Conservation (phyloP, 2,888 invertebrate genomes). For the Sialis fuliginosa region DNA sequence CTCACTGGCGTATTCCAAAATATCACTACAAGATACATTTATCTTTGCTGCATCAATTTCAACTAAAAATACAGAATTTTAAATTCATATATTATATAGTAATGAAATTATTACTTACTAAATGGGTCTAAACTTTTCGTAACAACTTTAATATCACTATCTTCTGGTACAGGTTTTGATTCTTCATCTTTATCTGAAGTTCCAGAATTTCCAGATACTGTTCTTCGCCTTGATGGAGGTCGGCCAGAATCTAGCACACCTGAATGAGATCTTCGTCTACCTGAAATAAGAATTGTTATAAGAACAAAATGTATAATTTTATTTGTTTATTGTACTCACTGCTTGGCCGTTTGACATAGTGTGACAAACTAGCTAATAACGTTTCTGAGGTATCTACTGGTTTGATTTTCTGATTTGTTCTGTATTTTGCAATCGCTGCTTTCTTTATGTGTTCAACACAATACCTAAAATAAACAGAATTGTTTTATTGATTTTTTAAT, state of each 20-base stretch:
- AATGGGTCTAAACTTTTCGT: slow-evolving; percentile 35
- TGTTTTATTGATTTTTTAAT: neutral
- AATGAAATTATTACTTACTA: slow-evolving; percentile 24
- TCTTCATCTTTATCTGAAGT: slow-evolving; percentile 18
- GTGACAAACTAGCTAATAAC: slow-evolving; percentile 41
- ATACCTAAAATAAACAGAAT: slow-evolving; percentile 26
- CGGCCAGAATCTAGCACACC: neutral
- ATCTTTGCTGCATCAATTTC: slow-evolving; percentile 33
- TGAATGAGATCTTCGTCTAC: slow-evolving; percentile 6
- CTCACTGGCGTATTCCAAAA: slow-evolving; percentile 52
- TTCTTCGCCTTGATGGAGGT: slow-evolving; percentile 7
- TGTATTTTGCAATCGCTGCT: slow-evolving; percentile 41
- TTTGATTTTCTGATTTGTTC: slow-evolving; percentile 37
- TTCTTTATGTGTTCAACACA: slow-evolving; percentile 53
- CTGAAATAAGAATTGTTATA: slow-evolving; percentile 4
- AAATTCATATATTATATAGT: neutral
- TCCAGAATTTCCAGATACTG: slow-evolving; percentile 15
- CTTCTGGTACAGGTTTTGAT: slow-evolving; percentile 20
- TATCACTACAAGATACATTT: slow-evolving; percentile 33
- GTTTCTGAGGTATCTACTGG: slow-evolving; percentile 49
- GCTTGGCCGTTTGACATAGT: slow-evolving; percentile 33
- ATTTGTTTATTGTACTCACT: too few relatives aligned
- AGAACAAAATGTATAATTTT: too few relatives aligned
- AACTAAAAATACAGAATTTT: slow-evolving; percentile 16
- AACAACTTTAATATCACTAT: slow-evolving; percentile 29